Evolutionary conservation across 2,888 invertebrate genomes (phyloP).

Genomic region (Drosophila phalerata): DNA sequence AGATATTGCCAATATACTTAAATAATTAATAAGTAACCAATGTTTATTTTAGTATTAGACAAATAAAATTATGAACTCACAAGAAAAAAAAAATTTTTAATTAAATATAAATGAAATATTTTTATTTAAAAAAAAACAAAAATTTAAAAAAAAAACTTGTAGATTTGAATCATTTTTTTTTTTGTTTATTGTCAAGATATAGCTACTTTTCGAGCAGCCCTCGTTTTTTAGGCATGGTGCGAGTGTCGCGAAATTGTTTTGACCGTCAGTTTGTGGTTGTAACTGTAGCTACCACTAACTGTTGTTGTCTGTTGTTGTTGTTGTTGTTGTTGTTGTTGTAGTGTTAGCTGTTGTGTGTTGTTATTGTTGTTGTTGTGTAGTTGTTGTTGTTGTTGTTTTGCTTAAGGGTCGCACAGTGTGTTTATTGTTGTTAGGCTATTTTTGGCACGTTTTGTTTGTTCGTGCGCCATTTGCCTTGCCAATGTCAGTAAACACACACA

Average conservation of each 20-base stretch:
- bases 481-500: slow-evolving; percentile 16
- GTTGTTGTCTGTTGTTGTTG: background rate
- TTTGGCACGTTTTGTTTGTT: slow-evolving; percentile 68
- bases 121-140: too few relatives aligned
- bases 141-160: too few relatives aligned
- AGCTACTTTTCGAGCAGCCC: background rate
- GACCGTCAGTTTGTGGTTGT: slow-evolving; percentile 21
- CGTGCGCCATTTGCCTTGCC: slow-evolving; percentile 47
- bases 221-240: background rate
- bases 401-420: slow-evolving; percentile 20
- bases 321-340: slow-evolving; percentile 19
- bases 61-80: too few relatives aligned
- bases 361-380: slow-evolving; percentile 16
- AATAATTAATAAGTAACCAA: too few relatives aligned
- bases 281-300: background rate
- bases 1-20: too few relatives aligned
- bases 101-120: too few relatives aligned
- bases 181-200: too few relatives aligned
- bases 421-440: slow-evolving; percentile 64
- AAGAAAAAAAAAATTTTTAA: too few relatives aligned
- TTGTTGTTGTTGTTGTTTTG: slow-evolving; percentile 5
- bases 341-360: slow-evolving; percentile 12
- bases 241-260: slow-evolving; percentile 25
- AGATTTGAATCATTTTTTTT: too few relatives aligned
- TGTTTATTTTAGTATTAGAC: too few relatives aligned